Conservation (phyloP, 2,113 vertebrate species). For the Cynoglossus semilaevis region DNA sequence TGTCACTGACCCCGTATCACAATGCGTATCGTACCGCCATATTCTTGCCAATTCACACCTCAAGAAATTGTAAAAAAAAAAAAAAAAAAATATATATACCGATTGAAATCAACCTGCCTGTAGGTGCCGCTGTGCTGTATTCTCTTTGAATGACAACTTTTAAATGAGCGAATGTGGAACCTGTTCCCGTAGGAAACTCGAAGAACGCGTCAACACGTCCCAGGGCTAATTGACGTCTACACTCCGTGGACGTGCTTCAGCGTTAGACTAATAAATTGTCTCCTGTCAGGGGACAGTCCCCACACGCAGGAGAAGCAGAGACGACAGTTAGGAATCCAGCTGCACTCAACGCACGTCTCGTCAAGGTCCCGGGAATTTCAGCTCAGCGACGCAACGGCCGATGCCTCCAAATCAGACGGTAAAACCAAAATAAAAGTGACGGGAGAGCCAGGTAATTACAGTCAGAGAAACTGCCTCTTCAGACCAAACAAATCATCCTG, state of each 20-base stretch:
- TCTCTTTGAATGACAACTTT: not conserved
- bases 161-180: not conserved
- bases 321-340: constrained; percentile 35
- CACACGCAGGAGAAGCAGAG: constrained; percentile 18
- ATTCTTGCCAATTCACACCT: no score
- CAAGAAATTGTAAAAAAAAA: no score
- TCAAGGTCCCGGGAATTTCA: constrained; percentile 16
- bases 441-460: constrained; percentile 20
- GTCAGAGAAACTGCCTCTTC: constrained; percentile 22
- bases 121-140: not conserved
- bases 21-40: no score
- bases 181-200: not conserved
- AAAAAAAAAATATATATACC: no score
- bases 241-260: constrained; percentile 24
- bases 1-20: no score
- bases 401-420: not conserved
- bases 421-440: constrained; percentile 18
- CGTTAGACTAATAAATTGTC: no score
- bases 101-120: constrained; percentile 9
- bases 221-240: constrained; percentile 1
- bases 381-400: not conserved
- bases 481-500: constrained; percentile 44
- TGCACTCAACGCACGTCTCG: constrained; percentile 26
- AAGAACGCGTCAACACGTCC: not conserved
- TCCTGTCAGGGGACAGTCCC: no score